Conservation (phyloP, 2,113 vertebrate species). For the Chinchilla lanigera region DNA sequence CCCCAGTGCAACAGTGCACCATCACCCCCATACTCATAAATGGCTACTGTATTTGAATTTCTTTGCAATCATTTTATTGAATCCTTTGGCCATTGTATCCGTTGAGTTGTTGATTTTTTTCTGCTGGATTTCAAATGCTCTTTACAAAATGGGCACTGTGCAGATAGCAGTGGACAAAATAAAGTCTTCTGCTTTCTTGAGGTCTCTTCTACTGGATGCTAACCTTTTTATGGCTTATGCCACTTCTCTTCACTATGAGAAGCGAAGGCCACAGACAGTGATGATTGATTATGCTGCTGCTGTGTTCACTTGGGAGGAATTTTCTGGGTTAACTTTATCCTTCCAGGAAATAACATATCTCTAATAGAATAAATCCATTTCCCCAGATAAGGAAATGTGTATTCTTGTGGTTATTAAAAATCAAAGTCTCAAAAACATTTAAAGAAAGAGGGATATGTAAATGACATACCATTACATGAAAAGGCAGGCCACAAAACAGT, state of each 20-base stretch:
- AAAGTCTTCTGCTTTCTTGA: neutral
- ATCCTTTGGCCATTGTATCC: neutral
- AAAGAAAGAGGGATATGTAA: neutral
- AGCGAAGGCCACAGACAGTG: neutral
- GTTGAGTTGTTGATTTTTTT: neutral
- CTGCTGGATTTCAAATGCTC: neutral
- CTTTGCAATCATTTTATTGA: neutral
- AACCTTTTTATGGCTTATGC: neutral
- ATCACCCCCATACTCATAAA: no score
- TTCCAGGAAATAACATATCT: slow-evolving; percentile 22
- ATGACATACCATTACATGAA: neutral
- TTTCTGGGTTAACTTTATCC: neutral
- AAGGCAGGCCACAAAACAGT: neutral
- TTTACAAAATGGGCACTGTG: neutral
- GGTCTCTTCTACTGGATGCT: neutral
- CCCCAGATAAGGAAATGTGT: neutral
- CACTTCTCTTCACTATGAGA: neutral
- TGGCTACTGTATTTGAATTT: neutral
- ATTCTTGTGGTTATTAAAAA: slow-evolving; percentile 18
- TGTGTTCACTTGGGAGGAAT: neutral
- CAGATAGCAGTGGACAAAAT: neutral
- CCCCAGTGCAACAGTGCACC: neutral
- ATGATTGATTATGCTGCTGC: neutral
- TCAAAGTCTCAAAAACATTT: slow-evolving; percentile 17
- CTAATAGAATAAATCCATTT: slow-evolving; percentile 18